A percentile compares a stretch with the other conserved stretches of the same genome.
Evolutionary conservation across 2,797 vertebrate species (phyloP).

Genomic region (Toxotes lorentzi): DNA sequence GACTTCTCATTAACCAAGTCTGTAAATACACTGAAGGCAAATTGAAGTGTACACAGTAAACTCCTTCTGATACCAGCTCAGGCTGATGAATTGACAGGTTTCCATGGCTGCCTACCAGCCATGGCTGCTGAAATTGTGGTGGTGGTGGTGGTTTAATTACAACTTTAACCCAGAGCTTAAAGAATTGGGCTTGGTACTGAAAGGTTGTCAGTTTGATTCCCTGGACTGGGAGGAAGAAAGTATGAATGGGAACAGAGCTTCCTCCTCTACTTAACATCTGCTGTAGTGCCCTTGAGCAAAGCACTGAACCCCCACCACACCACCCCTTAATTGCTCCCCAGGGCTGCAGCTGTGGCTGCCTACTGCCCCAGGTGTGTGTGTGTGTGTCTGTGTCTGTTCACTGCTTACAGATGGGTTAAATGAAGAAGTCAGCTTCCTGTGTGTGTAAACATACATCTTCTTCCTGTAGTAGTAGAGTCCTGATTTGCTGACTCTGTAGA

Average conservation of each 20-base stretch:
- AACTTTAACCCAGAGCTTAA: slow-evolving; percentile 3
- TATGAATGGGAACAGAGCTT: not conserved
- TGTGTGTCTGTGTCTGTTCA: too few species aligned
- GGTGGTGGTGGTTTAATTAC: slow-evolving; percentile 1
- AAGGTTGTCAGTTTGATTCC: not conserved
- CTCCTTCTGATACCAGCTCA: not conserved
- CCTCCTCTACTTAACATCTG: not conserved
- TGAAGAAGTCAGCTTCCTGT: too few species aligned
- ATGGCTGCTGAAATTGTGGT: not conserved
- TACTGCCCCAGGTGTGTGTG: too few species aligned
- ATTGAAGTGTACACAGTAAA: not conserved
- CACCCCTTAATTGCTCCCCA: too few species aligned
- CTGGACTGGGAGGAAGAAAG: not conserved
- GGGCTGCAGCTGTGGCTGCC: too few species aligned
- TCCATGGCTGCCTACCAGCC: not conserved
- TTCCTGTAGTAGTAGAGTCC: not conserved
- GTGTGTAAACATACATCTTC: too few species aligned
- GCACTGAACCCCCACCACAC: too few species aligned
- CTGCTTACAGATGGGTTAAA: too few species aligned
- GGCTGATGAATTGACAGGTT: not conserved
- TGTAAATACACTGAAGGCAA: not conserved
- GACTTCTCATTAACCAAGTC: slow-evolving; percentile 20
- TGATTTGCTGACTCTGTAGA: slow-evolving; percentile 24
- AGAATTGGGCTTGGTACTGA: not conserved
- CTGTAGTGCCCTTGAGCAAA: too few species aligned